Evolutionary conservation across 2,888 invertebrate species (phyloP), one percentile per base, ranked within the genome.

Genomic region (Venustoraphidia nigricollis): DNA sequence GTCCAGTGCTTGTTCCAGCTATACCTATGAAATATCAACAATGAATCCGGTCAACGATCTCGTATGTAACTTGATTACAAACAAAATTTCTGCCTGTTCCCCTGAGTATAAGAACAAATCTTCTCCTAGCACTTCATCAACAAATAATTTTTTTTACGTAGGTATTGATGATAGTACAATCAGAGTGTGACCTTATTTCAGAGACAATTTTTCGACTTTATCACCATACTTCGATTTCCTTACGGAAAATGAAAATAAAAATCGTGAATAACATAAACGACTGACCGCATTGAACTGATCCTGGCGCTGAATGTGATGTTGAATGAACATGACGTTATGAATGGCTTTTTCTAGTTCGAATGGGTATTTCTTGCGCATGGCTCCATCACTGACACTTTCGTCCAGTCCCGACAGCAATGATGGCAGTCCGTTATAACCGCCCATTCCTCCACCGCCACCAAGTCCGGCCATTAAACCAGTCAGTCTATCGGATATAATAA

Each of bases 291-390:
- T 90, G 65, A 90, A 93, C 64, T 92, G 91, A 63, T 93, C 92
- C 65, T 91, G 89, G n/a, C 92, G 76, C 62, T 88, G 87, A 67
- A 92, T 90, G 61, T 93, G 93, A 63, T 92, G 90, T 59, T 93
- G 92, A 56, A 94, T 93, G 63, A 93, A 94, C 83, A 90, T 90
- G 46, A 93, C 90, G 65, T 93, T 93, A 63, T 91, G 90, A 55
- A 94, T 86, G 43, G 93, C 92, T 62, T 92, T 90, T 63, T 93
- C 92, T 59, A 93, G 71, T 64, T 93, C 92, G 61, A 90, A 90
- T 0, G 92, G 92, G 65, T 90, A 91, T 64, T 90, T 91, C 68
- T 87, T 90, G 52, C 83, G 72, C 5, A 79, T 76, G 11, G 79
- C 83, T 35, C 66, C 64, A 59, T 89, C 89, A 55, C 83, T 84